phyloP scores from a whole-genome alignment of 2,888 invertebrate genomes.

The Dinocampus coccinellae region DNA sequence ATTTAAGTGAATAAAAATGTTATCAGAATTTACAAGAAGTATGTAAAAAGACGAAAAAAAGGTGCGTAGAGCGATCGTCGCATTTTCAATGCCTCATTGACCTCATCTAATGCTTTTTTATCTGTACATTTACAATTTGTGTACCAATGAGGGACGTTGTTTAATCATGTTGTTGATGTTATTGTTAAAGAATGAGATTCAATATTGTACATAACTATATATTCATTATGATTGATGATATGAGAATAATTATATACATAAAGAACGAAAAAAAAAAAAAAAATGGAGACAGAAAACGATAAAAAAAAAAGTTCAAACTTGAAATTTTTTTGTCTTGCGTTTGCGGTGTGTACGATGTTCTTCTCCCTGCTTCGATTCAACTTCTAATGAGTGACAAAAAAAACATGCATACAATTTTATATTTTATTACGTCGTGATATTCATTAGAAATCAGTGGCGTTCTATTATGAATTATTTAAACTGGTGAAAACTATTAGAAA shows the following conservation, averaged over 20 bases:
- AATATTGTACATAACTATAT: slow-evolving; percentile 83
- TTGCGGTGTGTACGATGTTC: slow-evolving; percentile 33
- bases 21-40: slow-evolving; percentile 32
- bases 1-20: slow-evolving; percentile 29
- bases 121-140: slow-evolving; percentile 70
- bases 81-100: slow-evolving; percentile 68
- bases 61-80: slow-evolving; percentile 65
- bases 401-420: no score
- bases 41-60: slow-evolving; percentile 46
- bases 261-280: slow-evolving; percentile 55
- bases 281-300: slow-evolving; percentile 29
- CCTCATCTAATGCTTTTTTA: slow-evolving; percentile 70
- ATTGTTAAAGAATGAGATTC: slow-evolving; percentile 82
- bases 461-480: slow-evolving; percentile 48
- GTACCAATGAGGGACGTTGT: slow-evolving; percentile 70
- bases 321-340: slow-evolving; percentile 39
- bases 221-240: slow-evolving; percentile 78
- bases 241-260: slow-evolving; percentile 70
- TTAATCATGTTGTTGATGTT: slow-evolving; percentile 82
- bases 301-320: slow-evolving; percentile 12
- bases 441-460: slow-evolving; percentile 53
- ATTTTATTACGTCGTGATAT: slow-evolving; percentile 45
- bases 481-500: slow-evolving; percentile 57
- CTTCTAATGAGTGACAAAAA: not conserved
- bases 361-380: slow-evolving; percentile 20